A percentile compares a stretch with the other conserved stretches of the same genome.
Evolutionary conservation across 35 echinoderm and acorn worm species (phyloP).

Genomic region (Lytechinus variegatus): DNA sequence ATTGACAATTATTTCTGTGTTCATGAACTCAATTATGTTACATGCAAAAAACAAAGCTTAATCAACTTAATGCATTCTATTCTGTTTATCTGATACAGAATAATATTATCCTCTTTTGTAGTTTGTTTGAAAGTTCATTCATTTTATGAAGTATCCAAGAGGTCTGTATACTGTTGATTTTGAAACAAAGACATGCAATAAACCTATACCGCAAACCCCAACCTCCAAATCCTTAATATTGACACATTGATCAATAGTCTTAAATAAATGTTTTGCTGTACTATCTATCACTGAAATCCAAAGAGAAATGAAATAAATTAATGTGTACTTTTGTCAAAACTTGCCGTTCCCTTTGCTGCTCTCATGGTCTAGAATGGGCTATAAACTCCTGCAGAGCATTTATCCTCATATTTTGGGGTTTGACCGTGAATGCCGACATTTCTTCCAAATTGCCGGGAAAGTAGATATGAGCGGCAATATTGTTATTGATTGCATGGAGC

Average conservation of each 20-base stretch:
- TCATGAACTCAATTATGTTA: too few relatives aligned
- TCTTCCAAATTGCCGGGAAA: background rate
- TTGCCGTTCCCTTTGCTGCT: background rate
- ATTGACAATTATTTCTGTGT: too few relatives aligned
- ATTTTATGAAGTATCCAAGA: too few relatives aligned
- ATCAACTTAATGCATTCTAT: too few relatives aligned
- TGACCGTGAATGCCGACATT: background rate
- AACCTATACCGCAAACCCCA: background rate
- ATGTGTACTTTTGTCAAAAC: background rate
- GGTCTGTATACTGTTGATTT: too few relatives aligned
- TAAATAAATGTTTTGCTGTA: background rate
- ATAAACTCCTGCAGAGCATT: background rate
- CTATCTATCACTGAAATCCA: background rate
- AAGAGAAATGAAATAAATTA: background rate
- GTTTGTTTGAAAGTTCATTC: too few relatives aligned
- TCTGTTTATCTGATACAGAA: too few relatives aligned
- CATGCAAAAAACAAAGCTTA: too few relatives aligned
- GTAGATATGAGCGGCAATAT: conserved; percentile 3
- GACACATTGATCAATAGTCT: background rate
- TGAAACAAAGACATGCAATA: background rate
- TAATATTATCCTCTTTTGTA: too few relatives aligned
- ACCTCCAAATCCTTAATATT: background rate
- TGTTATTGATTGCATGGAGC: conserved; percentile 3
- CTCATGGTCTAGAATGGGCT: background rate
- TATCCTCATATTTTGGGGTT: conserved; percentile 2